Base-by-base conservation (phyloP, 1,140 invertebrate species). In the Cryptotermes secundus region DNA sequence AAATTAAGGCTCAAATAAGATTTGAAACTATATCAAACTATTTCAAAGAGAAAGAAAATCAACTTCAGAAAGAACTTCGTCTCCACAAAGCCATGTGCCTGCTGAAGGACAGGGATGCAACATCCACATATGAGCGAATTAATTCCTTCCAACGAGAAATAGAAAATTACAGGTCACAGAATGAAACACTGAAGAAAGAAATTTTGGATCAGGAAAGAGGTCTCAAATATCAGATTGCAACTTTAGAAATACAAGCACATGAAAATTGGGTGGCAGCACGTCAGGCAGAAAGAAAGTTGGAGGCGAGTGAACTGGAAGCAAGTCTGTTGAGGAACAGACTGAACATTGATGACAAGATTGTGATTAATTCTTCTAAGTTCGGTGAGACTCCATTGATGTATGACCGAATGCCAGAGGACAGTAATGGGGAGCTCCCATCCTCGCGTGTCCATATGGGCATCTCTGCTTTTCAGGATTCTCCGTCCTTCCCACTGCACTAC, bases 11-110 rank as follows among this genome's bases (percentile, higher is more conserved):
- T 1, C 92, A 95, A 87, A 97, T 95, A 0, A 93, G 95, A 87
- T 91, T 98, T 1, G 94, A 96, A 89, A 96, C 97, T 12, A 90
- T 98, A 45, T 94, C 95, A 0, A 95, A 94, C 87, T 97, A 97
- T 88, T 98, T 98, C 89, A 95, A 97, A 87, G 96, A 97, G 86
- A 95, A 96, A 87, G 96, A 98, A 90, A 92, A 93, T 34, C 94
- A 97, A 89, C 90, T 97, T 36, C 93, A 97, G 88, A 96, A 96
- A 87, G 94, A 96, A 89, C 89, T 96, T 22, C 94, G 92, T 87
- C 91, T 95, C 86, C 96, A 98, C 88, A 96, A 97, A 90, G 92
- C 95, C 26, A 89, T 96, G 84, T 96, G 94, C 93, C 90, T 96
- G 79, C 94, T 96, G 87, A 96, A 96, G 87, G 94, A 96, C 89